These are phyloP conservation scores for Drosophila nr. fundita DNA, from an alignment of 2,888 invertebrate genomes.

Conservation along the genomic window DNA sequence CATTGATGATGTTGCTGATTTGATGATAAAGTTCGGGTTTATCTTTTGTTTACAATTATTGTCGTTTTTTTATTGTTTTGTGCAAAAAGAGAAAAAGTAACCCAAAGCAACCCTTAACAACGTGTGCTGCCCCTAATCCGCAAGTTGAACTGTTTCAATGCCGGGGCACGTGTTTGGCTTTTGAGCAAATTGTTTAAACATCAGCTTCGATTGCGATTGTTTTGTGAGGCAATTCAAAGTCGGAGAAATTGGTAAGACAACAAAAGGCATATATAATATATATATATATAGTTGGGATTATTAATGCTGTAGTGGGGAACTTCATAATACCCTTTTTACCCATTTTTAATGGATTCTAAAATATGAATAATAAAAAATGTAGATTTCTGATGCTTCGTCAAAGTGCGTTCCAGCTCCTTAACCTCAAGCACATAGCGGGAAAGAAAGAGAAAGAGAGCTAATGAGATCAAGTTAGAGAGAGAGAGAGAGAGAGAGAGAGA, in stretches of 20 bases:
- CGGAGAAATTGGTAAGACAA: background rate
- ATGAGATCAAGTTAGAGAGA: slow-evolving; percentile 9
- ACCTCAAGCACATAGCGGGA: background rate
- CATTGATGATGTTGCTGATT: slow-evolving; percentile 57
- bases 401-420: slow-evolving; percentile 10
- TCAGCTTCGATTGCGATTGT: slow-evolving; percentile 26
- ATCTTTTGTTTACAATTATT: slow-evolving; percentile 69
- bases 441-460: slow-evolving; percentile 16
- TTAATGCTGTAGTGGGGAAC: background rate
- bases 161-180: slow-evolving; percentile 62
- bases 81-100: slow-evolving; percentile 6
- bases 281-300: background rate
- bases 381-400: background rate
- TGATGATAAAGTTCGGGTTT: slow-evolving; percentile 58
- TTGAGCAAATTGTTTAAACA: slow-evolving; percentile 43
- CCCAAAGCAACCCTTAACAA: slow-evolving; percentile 42
- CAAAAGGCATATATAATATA: background rate
- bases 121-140: slow-evolving; percentile 1
- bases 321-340: background rate
- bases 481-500: slow-evolving; percentile 2
- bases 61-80: slow-evolving; percentile 38
- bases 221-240: background rate
- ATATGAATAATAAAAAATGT: background rate
- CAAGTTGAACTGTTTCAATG: slow-evolving; percentile 19
- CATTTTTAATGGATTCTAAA: background rate